phyloP scores from a whole-genome alignment of 2,113 vertebrate species.

The Clarias magur region DNA sequence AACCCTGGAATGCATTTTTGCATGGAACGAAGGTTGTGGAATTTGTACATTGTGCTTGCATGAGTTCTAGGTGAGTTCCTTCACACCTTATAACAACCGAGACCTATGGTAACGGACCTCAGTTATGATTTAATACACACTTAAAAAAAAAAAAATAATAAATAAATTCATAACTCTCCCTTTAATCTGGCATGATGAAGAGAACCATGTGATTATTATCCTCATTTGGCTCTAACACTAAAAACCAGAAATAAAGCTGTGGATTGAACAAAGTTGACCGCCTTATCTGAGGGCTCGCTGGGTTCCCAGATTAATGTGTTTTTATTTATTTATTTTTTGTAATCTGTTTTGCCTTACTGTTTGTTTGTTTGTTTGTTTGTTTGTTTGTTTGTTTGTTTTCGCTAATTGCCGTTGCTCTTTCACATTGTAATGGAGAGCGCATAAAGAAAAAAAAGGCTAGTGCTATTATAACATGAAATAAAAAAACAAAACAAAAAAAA shows the following conservation, averaged over 20 bases:
- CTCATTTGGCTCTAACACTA: not conserved
- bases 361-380: too few species aligned
- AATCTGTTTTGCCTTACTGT: slow-evolving; percentile 18
- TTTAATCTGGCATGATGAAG: not conserved
- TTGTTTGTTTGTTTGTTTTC: slow-evolving; percentile 9
- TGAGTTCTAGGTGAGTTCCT: too few species aligned
- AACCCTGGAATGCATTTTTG: too few species aligned
- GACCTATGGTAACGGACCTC: too few species aligned
- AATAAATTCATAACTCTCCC: too few species aligned
- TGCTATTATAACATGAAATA: slow-evolving; percentile 14
- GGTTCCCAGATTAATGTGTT: slow-evolving; percentile 22
- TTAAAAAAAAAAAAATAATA: too few species aligned
- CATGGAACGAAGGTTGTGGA: too few species aligned
- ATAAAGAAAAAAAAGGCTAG: slow-evolving; percentile 22
- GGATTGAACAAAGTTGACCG: slow-evolving; percentile 30
- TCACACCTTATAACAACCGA: too few species aligned
- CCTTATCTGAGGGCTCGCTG: not conserved
- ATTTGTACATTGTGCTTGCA: too few species aligned
- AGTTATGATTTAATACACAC: too few species aligned
- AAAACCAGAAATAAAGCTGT: slow-evolving; percentile 1
- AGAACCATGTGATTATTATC: not conserved
- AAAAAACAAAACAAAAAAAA: not conserved
- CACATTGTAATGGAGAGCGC: not conserved
- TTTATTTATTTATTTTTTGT: slow-evolving; percentile 40
- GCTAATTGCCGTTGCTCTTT: slow-evolving; percentile 35